Evolutionary conservation across 2,797 vertebrate genomes (phyloP).

Genomic region (Siniperca obscura): DNA sequence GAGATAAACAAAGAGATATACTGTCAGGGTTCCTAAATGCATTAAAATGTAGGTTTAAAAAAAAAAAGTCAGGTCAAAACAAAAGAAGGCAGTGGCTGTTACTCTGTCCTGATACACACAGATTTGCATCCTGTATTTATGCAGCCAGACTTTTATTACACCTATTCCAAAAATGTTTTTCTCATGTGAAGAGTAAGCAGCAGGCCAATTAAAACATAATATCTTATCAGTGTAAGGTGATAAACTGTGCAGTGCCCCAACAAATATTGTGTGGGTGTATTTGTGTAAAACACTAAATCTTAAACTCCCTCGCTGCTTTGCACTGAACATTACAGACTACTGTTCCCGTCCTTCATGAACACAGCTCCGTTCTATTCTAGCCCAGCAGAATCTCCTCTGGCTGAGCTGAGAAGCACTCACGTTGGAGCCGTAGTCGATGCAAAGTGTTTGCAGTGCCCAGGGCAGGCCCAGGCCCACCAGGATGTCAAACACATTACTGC

Average conservation of each 20-base stretch:
- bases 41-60: neutral
- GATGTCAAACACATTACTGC: slow-evolving; percentile 97
- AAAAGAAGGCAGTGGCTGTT: neutral
- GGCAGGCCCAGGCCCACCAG: slow-evolving; percentile 94
- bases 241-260: neutral
- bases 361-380: slow-evolving; percentile 45
- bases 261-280: neutral
- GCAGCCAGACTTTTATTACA: neutral
- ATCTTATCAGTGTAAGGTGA: neutral
- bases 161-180: neutral
- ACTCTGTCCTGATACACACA: neutral
- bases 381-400: slow-evolving; percentile 28
- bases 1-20: slow-evolving; percentile 51
- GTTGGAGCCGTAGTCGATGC: slow-evolving; percentile 92
- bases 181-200: neutral
- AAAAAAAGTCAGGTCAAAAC: neutral
- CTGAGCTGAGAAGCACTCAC: slow-evolving; percentile 85
- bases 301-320: neutral
- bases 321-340: slow-evolving; percentile 14
- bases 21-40: neutral
- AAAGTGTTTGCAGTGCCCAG: slow-evolving; percentile 93
- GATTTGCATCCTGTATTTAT: neutral
- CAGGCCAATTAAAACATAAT: neutral
- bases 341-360: slow-evolving; percentile 7
- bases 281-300: neutral